phyloP scores from a whole-genome alignment of 2,797 vertebrate species.

The Hirundo rustica region DNA sequence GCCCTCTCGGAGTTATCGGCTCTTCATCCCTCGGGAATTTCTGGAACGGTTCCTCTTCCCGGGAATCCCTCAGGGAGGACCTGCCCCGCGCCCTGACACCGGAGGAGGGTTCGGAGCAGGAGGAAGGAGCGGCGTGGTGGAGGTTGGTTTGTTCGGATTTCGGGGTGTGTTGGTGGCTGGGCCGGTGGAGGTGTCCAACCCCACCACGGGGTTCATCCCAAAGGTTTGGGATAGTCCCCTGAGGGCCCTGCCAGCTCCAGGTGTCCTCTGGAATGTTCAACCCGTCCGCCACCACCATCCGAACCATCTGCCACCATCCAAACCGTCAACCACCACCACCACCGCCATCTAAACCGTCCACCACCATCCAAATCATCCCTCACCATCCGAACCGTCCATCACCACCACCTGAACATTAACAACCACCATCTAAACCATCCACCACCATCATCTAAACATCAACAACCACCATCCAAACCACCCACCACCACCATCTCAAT shows the following conservation, averaged over 20 bases:
- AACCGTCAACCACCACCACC: too few relatives aligned
- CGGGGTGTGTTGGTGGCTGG: rapidly evolving
- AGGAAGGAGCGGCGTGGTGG: not conserved
- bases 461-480: too few relatives aligned
- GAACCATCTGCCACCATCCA: not conserved
- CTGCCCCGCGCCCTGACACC: not conserved
- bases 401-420: not conserved
- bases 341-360: too few relatives aligned
- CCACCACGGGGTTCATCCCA: rapidly evolving
- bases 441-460: not conserved
- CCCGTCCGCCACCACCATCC: not conserved
- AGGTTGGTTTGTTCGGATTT: not conserved
- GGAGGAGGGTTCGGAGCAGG: not conserved
- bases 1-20: not conserved
- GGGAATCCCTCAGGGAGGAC: not conserved
- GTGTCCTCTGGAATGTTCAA: not conserved
- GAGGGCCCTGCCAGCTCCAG: not conserved
- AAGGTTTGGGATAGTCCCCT: not conserved
- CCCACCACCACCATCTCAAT: too few relatives aligned
- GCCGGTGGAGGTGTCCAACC: not conserved
- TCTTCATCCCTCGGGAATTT: not conserved
- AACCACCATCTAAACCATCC: too few relatives aligned
- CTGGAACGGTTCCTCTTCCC: not conserved
- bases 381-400: not conserved
- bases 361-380: not conserved